These are phyloP conservation scores for Nothoprocta perdicaria DNA, from an alignment of 2,113 vertebrate species.

Conservation along the genomic window DNA sequence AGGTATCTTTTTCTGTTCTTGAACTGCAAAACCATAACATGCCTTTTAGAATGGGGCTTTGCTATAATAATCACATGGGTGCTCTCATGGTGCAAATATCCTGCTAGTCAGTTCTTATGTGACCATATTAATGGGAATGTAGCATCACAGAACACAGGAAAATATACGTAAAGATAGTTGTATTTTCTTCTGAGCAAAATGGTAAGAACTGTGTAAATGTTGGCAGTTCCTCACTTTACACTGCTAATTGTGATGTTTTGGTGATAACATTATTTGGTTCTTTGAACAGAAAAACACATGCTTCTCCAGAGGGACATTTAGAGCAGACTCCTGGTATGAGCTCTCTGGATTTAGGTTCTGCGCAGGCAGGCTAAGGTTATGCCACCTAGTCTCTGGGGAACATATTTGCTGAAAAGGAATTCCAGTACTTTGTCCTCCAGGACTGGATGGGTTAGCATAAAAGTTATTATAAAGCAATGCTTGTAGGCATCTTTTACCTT, in stretches of 20 bases:
- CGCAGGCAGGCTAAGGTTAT: background rate
- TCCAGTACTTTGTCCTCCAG: background rate
- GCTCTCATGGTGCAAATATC: constrained; percentile 22
- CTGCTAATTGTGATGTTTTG: background rate
- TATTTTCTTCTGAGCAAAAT: background rate
- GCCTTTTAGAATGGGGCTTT: constrained; percentile 7
- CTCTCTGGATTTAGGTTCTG: background rate
- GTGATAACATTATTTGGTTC: background rate
- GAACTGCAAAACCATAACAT: background rate
- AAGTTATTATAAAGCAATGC: background rate
- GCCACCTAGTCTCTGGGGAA: background rate
- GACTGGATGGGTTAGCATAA: background rate
- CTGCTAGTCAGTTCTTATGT: constrained; percentile 23
- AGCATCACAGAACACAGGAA: background rate
- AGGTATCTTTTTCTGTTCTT: constrained; percentile 9
- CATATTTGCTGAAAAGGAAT: background rate
- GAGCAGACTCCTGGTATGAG: background rate
- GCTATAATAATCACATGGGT: background rate
- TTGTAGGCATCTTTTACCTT: background rate
- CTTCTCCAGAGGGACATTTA: background rate
- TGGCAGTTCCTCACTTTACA: background rate
- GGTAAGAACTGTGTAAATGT: background rate
- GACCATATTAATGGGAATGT: background rate
- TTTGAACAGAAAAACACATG: background rate
- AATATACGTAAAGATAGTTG: background rate